A percentile compares a stretch with the other conserved stretches of the same genome.
These are phyloP conservation scores for Chelonia mydas DNA, from an alignment of 2,797 vertebrate genomes.

Conservation along the genomic window DNA sequence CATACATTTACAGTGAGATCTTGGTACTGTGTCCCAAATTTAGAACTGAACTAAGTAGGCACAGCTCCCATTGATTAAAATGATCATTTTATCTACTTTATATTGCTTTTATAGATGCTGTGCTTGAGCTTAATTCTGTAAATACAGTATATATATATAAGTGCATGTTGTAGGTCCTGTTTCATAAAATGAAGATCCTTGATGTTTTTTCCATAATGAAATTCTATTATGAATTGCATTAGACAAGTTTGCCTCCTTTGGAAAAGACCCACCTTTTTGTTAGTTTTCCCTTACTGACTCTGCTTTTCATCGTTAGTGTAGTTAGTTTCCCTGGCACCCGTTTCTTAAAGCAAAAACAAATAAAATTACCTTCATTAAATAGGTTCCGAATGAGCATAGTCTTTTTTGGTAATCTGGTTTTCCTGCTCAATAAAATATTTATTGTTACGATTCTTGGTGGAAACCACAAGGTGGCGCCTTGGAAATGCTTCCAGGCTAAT, in stretches of 20 bases:
- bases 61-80: not conserved
- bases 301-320: not conserved
- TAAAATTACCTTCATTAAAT: not conserved
- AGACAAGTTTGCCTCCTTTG: not conserved
- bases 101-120: not conserved
- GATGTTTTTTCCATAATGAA: not conserved
- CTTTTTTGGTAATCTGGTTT: not conserved
- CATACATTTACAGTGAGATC: not conserved
- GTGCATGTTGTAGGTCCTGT: not conserved
- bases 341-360: not conserved
- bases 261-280: not conserved
- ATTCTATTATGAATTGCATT: not conserved
- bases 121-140: not conserved
- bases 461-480: not conserved
- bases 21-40: not conserved
- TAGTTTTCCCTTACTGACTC: not conserved
- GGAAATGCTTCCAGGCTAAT: not conserved
- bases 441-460: not conserved
- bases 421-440: not conserved
- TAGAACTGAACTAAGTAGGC: not conserved
- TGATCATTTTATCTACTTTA: not conserved
- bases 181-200: not conserved
- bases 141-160: no score
- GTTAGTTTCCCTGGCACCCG: not conserved
- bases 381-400: not conserved